phyloP scores from a whole-genome alignment of 2,113 vertebrate species.

The Ceratotherium simum region DNA sequence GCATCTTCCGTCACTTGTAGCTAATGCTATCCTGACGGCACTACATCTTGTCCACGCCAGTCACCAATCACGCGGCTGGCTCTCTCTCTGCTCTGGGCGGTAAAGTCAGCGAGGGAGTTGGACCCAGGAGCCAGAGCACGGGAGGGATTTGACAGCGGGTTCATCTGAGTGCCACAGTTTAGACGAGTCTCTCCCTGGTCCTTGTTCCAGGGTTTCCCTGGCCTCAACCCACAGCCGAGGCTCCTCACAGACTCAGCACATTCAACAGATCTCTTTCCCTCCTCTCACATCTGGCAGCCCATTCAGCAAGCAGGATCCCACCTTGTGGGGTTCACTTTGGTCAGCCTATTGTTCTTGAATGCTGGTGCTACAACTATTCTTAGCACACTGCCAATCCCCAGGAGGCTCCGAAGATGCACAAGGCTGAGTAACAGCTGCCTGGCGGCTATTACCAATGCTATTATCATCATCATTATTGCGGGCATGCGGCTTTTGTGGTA shows the following conservation, averaged over 20 bases:
- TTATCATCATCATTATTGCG: conserved; percentile 75
- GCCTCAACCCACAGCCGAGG: background rate
- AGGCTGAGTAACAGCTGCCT: conserved; percentile 76
- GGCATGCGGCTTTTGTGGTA: conserved; percentile 65
- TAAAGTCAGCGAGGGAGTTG: background rate
- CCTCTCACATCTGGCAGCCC: background rate
- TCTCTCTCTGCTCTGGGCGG: background rate
- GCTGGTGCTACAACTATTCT: conserved; percentile 70
- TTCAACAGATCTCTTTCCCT: background rate
- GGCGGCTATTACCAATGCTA: conserved; percentile 63
- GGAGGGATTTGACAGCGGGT: background rate
- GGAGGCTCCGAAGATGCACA: conserved; percentile 69
- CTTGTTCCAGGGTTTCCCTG: background rate
- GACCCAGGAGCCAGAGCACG: background rate
- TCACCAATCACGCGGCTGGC: background rate
- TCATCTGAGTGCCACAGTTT: background rate
- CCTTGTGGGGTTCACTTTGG: conserved; percentile 45
- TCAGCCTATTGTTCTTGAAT: conserved; percentile 27
- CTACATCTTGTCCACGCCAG: background rate
- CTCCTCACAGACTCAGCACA: background rate
- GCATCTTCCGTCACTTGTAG: conserved; percentile 1
- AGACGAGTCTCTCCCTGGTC: background rate
- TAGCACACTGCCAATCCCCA: conserved; percentile 63
- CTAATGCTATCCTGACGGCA: background rate
- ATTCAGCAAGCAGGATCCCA: background rate